Base-by-base conservation (phyloP, 1,140 invertebrate genomes). In the Ips typographus region DNA sequence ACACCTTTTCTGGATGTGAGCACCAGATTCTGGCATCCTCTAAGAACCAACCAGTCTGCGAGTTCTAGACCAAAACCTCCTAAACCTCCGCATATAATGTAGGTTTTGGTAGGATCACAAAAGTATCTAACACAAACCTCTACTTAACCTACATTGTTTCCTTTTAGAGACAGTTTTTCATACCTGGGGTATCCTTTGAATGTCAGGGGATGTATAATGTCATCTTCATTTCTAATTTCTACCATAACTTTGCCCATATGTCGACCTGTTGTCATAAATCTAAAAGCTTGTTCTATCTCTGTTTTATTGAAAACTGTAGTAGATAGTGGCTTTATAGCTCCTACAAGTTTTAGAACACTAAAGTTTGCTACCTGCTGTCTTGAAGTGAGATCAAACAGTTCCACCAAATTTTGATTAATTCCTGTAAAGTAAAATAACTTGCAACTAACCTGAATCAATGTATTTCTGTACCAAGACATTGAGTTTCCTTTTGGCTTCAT, bases 51-150 rank as follows among this genome's bases (percentile, higher is more conserved):
- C 94, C 94, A 97, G 77, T 95, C 89, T 3, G 89, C 87, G 52
- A 98, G 78, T 79, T 98, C 95, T 7, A 98, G 82, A 44, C 94
- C 95, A 79, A 98, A 95, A 1, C 94, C 94, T 41, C 94, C 94
- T 0, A 96, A 82, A 66, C 95, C 95, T 49, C 94, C 88, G 2
- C 84, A 81, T 1, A 90, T 83, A 0, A 89, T 75, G 72, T 87
- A 89, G 1, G 66, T 77, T 60, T 87, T 83, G 39, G 83, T 85
- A 1, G 88, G 64, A 38, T 76, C 58, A 49, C 73, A 75, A 52
- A 61, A 73, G 62, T 73, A 79, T 72, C 22, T 22, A 22, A 22
- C 22, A 22, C 22, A 22, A 22, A 22, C 22, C 7, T 38, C 5
- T 36, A 59, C 4, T n/a, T 59, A 6, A 22, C 5, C 5, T 37